Percentiles rank a stretch among this genome's conserved stretches.
These are phyloP conservation scores for Talpa occidentalis DNA, from an alignment of 2,113 vertebrate species.

Conservation along the genomic window DNA sequence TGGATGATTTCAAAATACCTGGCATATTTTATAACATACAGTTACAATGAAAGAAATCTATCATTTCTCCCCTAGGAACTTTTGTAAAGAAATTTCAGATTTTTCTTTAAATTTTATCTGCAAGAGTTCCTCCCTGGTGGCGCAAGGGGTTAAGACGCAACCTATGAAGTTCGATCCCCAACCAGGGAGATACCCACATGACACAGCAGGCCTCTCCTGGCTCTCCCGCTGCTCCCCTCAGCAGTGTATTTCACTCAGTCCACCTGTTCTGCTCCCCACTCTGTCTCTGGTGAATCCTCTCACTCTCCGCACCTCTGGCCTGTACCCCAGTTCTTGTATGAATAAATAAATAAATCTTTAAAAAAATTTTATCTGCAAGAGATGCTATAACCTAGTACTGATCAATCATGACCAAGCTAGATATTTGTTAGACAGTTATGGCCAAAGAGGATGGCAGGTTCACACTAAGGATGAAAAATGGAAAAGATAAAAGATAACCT, in stretches of 20 bases:
- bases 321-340: no score
- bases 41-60: constrained; percentile 30
- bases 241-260: no score
- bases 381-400: background rate
- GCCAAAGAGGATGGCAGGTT: constrained; percentile 55
- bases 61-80: background rate
- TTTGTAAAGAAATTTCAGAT: constrained; percentile 63
- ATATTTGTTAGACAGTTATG: constrained; percentile 64
- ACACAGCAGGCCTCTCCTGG: no score
- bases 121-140: no score
- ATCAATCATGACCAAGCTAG: background rate
- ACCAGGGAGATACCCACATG: no score
- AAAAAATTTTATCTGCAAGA: constrained; percentile 49
- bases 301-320: no score
- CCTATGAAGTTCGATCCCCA: no score
- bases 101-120: constrained; percentile 58
- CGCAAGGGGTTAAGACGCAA: no score
- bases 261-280: no score
- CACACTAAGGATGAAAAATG: constrained; percentile 63
- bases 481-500: constrained; percentile 69
- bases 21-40: background rate
- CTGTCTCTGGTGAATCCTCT: no score
- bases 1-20: constrained; percentile 56
- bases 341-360: no score
- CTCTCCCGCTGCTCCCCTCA: no score